These are phyloP conservation scores for Andrena chrysosceles DNA, from an alignment of 2,888 invertebrate species.

Conservation along the genomic window DNA sequence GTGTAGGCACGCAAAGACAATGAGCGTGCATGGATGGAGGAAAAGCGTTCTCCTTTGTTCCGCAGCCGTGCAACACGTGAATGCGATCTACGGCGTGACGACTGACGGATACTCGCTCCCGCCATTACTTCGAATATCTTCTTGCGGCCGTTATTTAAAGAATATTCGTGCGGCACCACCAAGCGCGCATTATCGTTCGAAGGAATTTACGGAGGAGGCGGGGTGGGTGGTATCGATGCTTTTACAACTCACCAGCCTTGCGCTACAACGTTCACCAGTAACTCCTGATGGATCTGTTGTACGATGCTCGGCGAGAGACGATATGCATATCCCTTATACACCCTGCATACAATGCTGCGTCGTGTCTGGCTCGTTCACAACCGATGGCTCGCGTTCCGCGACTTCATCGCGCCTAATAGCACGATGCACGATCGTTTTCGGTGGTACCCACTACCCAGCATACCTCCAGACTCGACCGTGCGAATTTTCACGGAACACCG, in stretches of 20 bases:
- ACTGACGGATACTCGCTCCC: not conserved
- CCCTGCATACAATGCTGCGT: not conserved
- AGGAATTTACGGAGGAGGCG: not conserved
- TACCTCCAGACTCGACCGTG: not conserved
- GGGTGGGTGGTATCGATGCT: not conserved
- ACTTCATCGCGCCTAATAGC: not conserved
- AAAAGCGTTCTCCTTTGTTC: slow-evolving; percentile 23
- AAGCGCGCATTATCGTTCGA: not conserved
- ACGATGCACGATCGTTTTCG: not conserved
- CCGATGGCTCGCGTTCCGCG: not conserved
- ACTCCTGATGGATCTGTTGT: not conserved
- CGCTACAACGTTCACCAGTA: not conserved
- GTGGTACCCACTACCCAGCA: not conserved
- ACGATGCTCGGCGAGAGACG: not conserved
- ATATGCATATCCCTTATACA: not conserved
- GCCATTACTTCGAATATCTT: not conserved
- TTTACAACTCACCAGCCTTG: not conserved
- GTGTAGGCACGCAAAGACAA: slow-evolving; percentile 11
- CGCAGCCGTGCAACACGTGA: not conserved
- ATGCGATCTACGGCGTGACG: not conserved
- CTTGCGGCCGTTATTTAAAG: not conserved
- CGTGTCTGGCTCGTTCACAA: not conserved
- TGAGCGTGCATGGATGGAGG: slow-evolving; percentile 2
- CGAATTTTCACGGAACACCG: not conserved
- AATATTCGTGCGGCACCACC: not conserved